Evolutionary conservation across 2,888 invertebrate species (phyloP), one percentile per base, ranked within the genome.

Genomic region (Congeria kusceri): DNA sequence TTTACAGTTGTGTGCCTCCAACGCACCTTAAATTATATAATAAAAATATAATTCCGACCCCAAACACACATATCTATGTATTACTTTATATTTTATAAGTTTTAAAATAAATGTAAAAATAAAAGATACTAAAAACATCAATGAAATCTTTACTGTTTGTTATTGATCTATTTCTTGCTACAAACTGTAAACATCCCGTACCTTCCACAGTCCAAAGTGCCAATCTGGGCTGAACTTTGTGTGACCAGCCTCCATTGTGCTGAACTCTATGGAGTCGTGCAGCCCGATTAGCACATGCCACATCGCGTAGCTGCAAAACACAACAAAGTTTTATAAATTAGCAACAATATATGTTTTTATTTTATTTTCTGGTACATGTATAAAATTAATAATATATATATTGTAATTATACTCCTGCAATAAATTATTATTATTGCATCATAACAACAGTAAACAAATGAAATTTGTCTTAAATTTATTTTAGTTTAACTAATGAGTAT

Each of bases 161-260:
- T 39, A 39, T 13, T 13, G 39, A 39, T n/a, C n/a, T n/a, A n/a
- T n/a, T n/a, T n/a, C n/a, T n/a, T n/a, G n/a, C n/a, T n/a, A n/a
- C 11, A 65, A 20, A 29, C 56, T 39, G 66, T 39, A 39, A 39
- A 39, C 39, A 39, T 39, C 3, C 9, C 9, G 1, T 39, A 53
- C 44, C 62, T 80, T 80, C 71, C 65, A 80, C 1, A 80, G 23
- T 32, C 76, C 76, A 73, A 80, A 80, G 23, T 73, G 76, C 73
- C 76, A 73, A 29, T 77, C 80, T 28, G 76, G 72, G 18, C 67
- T 53, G 65, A 80, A 80, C 28, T 80, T 80, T 5, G 80, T 80
- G 23, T 74, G 79, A 3, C 70, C 79, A 25, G 70, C 74, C 29
- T 66, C 63, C 79, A 79, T 74, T 49, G 70, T 46, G 15, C 66